Percentiles rank a stretch among this genome's conserved stretches.
Conservation (phyloP, 2,888 invertebrate species). For the Orchesella flavescens region DNA sequence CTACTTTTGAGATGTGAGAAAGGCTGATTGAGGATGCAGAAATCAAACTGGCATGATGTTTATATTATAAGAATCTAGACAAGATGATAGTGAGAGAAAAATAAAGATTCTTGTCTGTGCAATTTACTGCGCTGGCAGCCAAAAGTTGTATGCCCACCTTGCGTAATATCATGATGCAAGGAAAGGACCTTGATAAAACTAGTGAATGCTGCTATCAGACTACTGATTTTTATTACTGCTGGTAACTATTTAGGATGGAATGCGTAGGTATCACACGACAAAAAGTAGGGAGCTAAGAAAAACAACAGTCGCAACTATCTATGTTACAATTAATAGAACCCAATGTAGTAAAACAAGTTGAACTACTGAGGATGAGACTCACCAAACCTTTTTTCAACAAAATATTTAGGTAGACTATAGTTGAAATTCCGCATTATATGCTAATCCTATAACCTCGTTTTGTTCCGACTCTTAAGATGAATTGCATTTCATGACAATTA, state of each 20-base stretch:
- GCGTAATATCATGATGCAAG: neutral
- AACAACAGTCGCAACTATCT: neutral
- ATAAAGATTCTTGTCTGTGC: conserved; percentile 46
- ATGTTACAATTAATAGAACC: conserved; percentile 1
- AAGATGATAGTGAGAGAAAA: neutral
- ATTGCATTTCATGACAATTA: conserved; percentile 26
- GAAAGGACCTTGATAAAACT: neutral
- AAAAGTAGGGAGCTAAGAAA: neutral
- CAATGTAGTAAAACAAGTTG: conserved; percentile 24
- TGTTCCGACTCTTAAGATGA: neutral
- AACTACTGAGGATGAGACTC: neutral
- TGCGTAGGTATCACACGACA: conserved; percentile 43
- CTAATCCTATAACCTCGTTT: conserved; percentile 24
- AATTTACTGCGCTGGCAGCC: conserved; percentile 38
- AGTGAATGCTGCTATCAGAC: neutral
- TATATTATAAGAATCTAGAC: neutral
- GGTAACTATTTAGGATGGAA: conserved; percentile 38
- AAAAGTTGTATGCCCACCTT: conserved; percentile 1
- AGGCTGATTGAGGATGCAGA: neutral
- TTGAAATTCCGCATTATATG: neutral
- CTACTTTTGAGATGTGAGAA: neutral
- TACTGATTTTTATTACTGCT: conserved; percentile 1
- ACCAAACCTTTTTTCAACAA: neutral
- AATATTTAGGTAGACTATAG: neutral
- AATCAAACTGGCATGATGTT: neutral